These are phyloP conservation scores for Alces alces DNA, from an alignment of 2,113 vertebrate species.

Conservation along the genomic window DNA sequence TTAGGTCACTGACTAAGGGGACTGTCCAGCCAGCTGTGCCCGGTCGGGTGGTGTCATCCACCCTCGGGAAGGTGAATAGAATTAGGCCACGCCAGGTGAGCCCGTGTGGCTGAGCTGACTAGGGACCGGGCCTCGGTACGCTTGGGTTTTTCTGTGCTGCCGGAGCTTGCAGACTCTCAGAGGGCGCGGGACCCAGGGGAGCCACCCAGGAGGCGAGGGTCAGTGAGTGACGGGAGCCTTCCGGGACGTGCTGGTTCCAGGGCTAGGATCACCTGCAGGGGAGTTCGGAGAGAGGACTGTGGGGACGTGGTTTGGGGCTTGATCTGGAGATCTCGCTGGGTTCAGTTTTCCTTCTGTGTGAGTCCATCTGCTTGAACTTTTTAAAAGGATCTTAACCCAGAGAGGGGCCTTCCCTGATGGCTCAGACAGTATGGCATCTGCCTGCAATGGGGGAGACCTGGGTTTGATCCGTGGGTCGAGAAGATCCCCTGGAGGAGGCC, in stretches of 20 bases:
- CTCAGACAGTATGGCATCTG: background rate
- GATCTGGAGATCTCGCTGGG: background rate
- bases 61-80: background rate
- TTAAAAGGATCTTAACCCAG: background rate
- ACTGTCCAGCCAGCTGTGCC: background rate
- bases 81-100: background rate
- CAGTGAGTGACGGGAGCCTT: fast-evolving
- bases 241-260: background rate
- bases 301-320: too few relatives aligned
- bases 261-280: background rate
- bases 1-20: constrained; percentile 72
- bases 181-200: fast-evolving
- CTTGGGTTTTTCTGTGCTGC: background rate
- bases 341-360: background rate
- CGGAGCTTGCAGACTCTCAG: background rate
- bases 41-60: constrained; percentile 12
- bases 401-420: background rate
- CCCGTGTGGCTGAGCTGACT: background rate
- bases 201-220: too few relatives aligned
- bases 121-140: background rate
- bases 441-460: background rate
- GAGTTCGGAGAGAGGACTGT: background rate
- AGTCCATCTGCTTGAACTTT: background rate
- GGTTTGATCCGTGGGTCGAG: background rate
- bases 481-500: background rate